Percentiles rank a stretch among this genome's conserved stretches.
These are phyloP conservation scores for Alentia gelatinosa DNA, from an alignment of 2,888 invertebrate genomes.

Conservation along the genomic window DNA sequence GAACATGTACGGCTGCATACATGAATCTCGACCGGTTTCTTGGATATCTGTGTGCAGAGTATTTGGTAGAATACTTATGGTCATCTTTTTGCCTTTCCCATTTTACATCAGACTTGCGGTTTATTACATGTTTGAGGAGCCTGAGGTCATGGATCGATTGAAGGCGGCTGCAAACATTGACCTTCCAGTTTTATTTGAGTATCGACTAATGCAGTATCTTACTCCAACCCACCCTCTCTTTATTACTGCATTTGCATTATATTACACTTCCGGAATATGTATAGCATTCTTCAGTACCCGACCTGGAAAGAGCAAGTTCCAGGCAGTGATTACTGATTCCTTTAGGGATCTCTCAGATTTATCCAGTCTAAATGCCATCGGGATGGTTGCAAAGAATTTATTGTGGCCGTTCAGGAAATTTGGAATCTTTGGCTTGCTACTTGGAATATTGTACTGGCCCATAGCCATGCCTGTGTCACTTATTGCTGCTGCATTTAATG, in stretches of 20 bases:
- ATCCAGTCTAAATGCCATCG: slow-evolving; percentile 72
- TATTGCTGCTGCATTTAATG: slow-evolving; percentile 71
- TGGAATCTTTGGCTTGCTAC: slow-evolving; percentile 73
- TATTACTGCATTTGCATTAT: slow-evolving; percentile 72
- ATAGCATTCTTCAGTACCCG: slow-evolving; percentile 68
- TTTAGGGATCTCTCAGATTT: slow-evolving; percentile 74
- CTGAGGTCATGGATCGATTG: slow-evolving; percentile 69
- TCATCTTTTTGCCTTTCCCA: slow-evolving; percentile 73
- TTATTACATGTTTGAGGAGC: slow-evolving; percentile 75
- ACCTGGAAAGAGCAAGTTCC: slow-evolving; percentile 69
- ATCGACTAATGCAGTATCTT: slow-evolving; percentile 64
- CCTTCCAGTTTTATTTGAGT: slow-evolving; percentile 62
- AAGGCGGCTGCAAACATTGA: slow-evolving; percentile 65
- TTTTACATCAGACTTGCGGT: slow-evolving; percentile 74
- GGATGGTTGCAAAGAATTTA: slow-evolving; percentile 70
- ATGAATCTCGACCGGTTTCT: background rate
- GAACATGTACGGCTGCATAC: slow-evolving; percentile 68
- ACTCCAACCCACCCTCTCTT: slow-evolving; percentile 75
- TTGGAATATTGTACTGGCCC: slow-evolving; percentile 72
- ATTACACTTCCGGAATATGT: slow-evolving; percentile 70
- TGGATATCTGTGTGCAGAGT: slow-evolving; percentile 64
- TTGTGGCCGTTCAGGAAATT: slow-evolving; percentile 75
- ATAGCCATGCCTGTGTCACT: slow-evolving; percentile 70
- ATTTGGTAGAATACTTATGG: slow-evolving; percentile 69
- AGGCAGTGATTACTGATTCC: slow-evolving; percentile 72